Conservation (phyloP, 2,113 vertebrate species). For the Ammodytes marinus region DNA sequence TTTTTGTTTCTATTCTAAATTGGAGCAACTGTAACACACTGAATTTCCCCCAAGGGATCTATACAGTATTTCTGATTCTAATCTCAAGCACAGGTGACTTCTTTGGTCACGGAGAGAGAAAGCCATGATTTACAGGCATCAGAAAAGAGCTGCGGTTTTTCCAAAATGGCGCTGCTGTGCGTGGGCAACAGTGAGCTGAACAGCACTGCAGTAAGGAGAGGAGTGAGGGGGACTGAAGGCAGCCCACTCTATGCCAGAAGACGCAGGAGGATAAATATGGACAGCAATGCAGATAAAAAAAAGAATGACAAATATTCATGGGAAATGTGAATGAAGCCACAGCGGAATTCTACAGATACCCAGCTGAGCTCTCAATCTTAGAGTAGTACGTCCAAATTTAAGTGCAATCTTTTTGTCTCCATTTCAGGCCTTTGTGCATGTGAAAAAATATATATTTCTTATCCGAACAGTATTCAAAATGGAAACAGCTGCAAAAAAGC, state of each 20-base stretch:
- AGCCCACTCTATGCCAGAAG: slow-evolving; percentile 30
- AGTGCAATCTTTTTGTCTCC: not conserved
- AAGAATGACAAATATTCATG: not conserved
- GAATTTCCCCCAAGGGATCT: too few species aligned
- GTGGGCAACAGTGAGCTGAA: slow-evolving; percentile 74
- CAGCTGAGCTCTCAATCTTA: slow-evolving; percentile 3
- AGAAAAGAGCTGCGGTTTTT: slow-evolving; percentile 65
- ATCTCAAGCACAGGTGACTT: slow-evolving; percentile 42
- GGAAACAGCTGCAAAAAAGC: not conserved
- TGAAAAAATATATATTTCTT: not conserved
- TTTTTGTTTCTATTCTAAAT: too few species aligned
- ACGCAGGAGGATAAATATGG: not conserved
- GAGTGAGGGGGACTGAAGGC: slow-evolving; percentile 57
- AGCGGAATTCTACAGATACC: not conserved
- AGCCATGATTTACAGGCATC: slow-evolving; percentile 43
- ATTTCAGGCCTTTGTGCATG: not conserved
- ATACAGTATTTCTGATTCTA: too few species aligned
- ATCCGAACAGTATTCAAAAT: not conserved
- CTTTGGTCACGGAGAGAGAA: slow-evolving; percentile 23
- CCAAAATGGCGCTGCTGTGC: slow-evolving; percentile 77
- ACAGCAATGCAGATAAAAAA: not conserved
- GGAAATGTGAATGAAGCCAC: slow-evolving; percentile 13
- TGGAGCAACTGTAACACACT: too few species aligned
- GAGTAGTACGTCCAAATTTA: not conserved
- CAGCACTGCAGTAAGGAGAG: slow-evolving; percentile 65